These are phyloP conservation scores for Acutogordius australiensis DNA, from an alignment of 2,888 invertebrate species.

Conservation along the genomic window DNA sequence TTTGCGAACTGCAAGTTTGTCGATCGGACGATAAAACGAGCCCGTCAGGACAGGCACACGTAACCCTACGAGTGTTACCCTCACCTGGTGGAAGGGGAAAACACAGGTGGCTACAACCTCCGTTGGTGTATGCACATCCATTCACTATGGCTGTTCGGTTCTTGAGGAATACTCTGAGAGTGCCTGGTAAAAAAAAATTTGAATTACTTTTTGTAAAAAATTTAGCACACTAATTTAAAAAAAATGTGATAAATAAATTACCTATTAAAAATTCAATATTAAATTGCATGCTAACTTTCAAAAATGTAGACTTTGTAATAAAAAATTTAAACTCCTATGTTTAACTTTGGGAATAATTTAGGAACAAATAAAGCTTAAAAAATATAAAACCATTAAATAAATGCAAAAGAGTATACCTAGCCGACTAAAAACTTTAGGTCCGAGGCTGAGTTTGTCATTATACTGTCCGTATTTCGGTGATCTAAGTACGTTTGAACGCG, in stretches of 20 bases:
- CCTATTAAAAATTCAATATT: no score
- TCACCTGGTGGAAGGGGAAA: not conserved
- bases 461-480: constrained; percentile 8
- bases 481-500: not conserved
- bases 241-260: no score
- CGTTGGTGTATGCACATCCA: not conserved
- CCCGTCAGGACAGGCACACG: constrained; percentile 8
- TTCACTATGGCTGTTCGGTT: not conserved
- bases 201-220: no score
- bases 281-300: no score
- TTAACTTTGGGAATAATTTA: no score
- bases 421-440: constrained; percentile 9
- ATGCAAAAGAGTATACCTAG: not conserved
- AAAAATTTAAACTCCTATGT: no score
- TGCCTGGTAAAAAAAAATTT: no score
- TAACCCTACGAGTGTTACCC: not conserved
- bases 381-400: no score
- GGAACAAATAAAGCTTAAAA: no score
- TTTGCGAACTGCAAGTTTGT: not conserved
- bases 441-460: not conserved
- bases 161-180: not conserved
- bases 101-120: constrained; percentile 9
- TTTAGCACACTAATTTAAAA: no score
- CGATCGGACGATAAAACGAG: not conserved
- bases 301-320: no score